A percentile compares a stretch with the other conserved stretches of the same genome.
These are phyloP conservation scores for Ploceus nigricollis DNA, from an alignment of 2,113 vertebrate genomes.

Conservation along the genomic window DNA sequence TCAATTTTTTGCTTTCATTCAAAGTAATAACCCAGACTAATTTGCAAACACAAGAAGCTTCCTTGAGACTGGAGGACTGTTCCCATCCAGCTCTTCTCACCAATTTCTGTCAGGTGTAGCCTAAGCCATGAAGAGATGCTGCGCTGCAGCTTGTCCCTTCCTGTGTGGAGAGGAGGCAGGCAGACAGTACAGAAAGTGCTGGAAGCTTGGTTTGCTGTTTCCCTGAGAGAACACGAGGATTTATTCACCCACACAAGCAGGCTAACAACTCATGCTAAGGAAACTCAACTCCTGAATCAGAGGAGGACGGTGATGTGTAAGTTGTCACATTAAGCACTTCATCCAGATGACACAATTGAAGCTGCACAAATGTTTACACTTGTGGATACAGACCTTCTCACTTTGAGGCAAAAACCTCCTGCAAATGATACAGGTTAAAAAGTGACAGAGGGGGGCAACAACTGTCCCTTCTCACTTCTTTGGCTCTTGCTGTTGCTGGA, in stretches of 20 bases:
- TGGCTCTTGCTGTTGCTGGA: neutral
- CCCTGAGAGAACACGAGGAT: constrained; percentile 3
- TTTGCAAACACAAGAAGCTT: neutral
- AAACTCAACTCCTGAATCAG: constrained; percentile 45
- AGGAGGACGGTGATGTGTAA: neutral
- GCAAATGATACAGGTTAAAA: neutral
- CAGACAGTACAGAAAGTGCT: neutral
- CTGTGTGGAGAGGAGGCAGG: neutral
- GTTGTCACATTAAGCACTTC: neutral
- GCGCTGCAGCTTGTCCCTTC: neutral
- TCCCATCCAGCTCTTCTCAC: neutral
- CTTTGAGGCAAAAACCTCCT: neutral
- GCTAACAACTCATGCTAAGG: neutral
- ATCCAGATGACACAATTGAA: neutral
- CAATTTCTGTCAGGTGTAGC: neutral
- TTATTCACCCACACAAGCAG: constrained; percentile 12
- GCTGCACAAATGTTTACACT: neutral
- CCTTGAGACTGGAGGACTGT: neutral
- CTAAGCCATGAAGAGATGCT: neutral
- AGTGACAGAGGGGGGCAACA: neutral
- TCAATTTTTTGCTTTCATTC: neutral
- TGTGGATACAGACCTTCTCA: neutral
- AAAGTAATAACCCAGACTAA: neutral
- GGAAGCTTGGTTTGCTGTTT: constrained; percentile 6
- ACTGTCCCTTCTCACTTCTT: neutral